Evolutionary conservation across 2,888 invertebrate genomes (phyloP).

Genomic region (Rosalia funebris): DNA sequence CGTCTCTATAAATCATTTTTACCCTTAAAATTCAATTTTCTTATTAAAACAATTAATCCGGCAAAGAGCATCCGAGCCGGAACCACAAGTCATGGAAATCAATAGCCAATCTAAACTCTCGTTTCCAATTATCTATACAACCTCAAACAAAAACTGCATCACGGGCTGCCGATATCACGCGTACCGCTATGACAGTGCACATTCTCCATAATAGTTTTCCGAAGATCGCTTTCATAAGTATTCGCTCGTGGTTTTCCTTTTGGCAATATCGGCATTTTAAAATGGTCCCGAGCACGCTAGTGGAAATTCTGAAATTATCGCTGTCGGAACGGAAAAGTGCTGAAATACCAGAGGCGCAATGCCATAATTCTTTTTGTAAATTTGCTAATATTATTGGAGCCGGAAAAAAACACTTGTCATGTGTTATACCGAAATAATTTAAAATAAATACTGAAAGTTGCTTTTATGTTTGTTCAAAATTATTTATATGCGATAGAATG

Average conservation of each 20-base stretch:
- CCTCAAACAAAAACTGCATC: conserved; percentile 32
- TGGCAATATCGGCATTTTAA: conserved; percentile 5
- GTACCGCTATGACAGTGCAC: conserved; percentile 37
- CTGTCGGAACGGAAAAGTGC: no score
- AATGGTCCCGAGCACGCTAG: neutral
- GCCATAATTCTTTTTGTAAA: no score
- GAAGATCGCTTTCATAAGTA: conserved; percentile 6
- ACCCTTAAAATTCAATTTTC: conserved; percentile 4
- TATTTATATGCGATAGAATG: no score
- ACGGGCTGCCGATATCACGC: conserved; percentile 31
- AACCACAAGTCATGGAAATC: conserved; percentile 46
- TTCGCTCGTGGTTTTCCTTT: conserved; percentile 1
- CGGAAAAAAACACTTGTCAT: no score
- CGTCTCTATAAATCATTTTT: neutral
- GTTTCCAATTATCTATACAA: conserved; percentile 47
- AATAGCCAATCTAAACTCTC: conserved; percentile 49
- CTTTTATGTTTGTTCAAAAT: no score
- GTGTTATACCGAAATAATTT: no score
- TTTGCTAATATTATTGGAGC: no score
- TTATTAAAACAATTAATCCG: conserved; percentile 35
- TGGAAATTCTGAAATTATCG: neutral
- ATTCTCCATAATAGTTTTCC: conserved; percentile 36
- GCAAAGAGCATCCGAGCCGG: conserved; percentile 27
- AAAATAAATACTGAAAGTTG: no score
- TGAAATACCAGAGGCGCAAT: no score